Percentiles rank a stretch among this genome's conserved stretches.
Evolutionary conservation across 2,113 vertebrate genomes (phyloP).

Genomic region (Zingel zingel): DNA sequence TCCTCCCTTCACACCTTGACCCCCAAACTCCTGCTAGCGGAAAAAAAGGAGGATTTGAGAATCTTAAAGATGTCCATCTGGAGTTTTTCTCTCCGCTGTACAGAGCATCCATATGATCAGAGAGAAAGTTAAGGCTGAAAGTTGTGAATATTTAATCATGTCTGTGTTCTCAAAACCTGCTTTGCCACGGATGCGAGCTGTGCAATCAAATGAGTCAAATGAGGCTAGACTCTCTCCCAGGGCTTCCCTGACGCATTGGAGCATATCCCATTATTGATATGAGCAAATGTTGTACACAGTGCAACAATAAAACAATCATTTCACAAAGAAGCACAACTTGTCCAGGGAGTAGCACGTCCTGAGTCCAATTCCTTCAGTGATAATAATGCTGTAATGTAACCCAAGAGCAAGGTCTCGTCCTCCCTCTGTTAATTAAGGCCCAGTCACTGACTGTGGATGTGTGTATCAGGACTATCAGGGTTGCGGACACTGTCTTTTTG

Average conservation of each 20-base stretch:
- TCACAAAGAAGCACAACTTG: conserved; percentile 56
- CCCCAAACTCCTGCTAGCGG: conserved; percentile 61
- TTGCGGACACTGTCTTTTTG: background rate
- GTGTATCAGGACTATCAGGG: background rate
- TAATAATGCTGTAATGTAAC: conserved; percentile 44
- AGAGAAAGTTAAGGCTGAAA: conserved; percentile 50
- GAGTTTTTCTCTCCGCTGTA: conserved; percentile 30
- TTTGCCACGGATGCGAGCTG: conserved; percentile 27
- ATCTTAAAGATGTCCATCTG: conserved; percentile 72
- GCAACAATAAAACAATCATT: conserved; percentile 65
- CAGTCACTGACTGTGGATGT: conserved; percentile 19
- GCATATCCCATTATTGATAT: conserved; percentile 70
- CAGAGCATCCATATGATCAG: conserved; percentile 42
- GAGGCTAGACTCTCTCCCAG: conserved; percentile 64
- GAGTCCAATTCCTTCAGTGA: conserved; percentile 49
- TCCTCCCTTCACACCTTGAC: conserved; percentile 79
- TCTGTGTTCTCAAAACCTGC: conserved; percentile 55
- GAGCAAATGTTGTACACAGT: conserved; percentile 71
- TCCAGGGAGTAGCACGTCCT: conserved; percentile 44
- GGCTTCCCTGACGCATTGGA: conserved; percentile 60
- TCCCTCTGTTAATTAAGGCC: conserved; percentile 46
- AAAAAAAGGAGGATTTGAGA: conserved; percentile 62
- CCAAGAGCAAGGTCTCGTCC: conserved; percentile 23
- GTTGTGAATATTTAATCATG: conserved; percentile 62
- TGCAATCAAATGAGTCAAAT: conserved; percentile 66